Conservation (phyloP, 2,888 invertebrate genomes). For the Drosophila quinaria region DNA sequence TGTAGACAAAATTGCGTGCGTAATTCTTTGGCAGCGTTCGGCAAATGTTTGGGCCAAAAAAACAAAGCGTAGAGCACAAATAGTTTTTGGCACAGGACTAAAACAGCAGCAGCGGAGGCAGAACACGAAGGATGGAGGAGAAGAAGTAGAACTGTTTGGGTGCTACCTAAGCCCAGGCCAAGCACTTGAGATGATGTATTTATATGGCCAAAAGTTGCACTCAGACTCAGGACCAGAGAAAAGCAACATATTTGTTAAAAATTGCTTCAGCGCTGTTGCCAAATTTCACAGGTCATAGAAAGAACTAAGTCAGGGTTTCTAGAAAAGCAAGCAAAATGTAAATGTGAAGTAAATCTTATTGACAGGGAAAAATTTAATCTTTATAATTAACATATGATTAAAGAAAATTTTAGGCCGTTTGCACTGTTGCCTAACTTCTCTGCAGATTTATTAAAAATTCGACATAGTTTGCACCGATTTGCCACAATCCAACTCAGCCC, state of each 20-base stretch:
- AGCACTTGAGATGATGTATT: conserved; percentile 42
- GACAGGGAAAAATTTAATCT: too few relatives aligned
- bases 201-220: conserved; percentile 48
- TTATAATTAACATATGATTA: too few relatives aligned
- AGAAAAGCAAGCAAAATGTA: too few relatives aligned
- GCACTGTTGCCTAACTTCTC: not conserved
- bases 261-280: conserved; percentile 38
- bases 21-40: conserved; percentile 61
- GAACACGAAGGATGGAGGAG: not conserved
- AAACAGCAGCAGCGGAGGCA: not conserved
- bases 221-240: conserved; percentile 16
- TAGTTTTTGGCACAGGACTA: conserved; percentile 42
- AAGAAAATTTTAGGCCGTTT: too few relatives aligned
- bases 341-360: not conserved
- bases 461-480: conserved; percentile 41
- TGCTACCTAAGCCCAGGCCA: conserved; percentile 40
- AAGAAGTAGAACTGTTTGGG: conserved; percentile 5
- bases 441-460: too few relatives aligned
- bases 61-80: conserved; percentile 32
- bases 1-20: conserved; percentile 76
- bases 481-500: conserved; percentile 12
- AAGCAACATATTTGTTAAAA: conserved; percentile 10
- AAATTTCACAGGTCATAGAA: conserved; percentile 37
- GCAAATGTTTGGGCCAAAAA: conserved; percentile 59
- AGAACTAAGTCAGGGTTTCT: not conserved